Conservation (phyloP, 1,140 invertebrate species). For the Batillaria attramentaria region DNA sequence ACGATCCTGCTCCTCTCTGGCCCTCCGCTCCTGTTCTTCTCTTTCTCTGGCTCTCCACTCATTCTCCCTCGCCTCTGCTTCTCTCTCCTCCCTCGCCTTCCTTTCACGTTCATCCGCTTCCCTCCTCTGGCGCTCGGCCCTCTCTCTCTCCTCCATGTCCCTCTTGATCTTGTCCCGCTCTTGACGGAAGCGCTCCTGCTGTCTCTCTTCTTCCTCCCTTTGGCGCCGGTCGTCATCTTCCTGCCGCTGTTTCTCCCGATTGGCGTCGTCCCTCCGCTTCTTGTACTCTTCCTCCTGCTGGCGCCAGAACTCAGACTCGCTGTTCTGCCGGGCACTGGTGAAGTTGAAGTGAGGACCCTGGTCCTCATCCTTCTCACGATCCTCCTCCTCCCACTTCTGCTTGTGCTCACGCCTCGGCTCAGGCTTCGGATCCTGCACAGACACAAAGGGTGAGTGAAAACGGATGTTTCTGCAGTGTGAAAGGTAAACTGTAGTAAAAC, state of each 20-base stretch:
- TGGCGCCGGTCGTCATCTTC: constrained; percentile 3
- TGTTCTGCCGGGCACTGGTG: constrained; percentile 8
- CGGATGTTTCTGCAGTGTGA: too few relatives aligned
- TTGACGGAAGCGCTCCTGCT: constrained; percentile 32
- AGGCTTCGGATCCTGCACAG: neutral
- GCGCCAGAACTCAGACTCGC: constrained; percentile 21
- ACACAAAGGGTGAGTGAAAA: neutral
- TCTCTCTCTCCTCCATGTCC: constrained; percentile 43
- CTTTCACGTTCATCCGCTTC: constrained; percentile 40
- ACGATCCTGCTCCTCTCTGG: constrained; percentile 28
- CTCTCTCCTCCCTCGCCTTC: constrained; percentile 37
- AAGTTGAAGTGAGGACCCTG: neutral
- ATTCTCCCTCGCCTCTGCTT: constrained; percentile 36
- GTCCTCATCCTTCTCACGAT: neutral
- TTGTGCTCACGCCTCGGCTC: neutral
- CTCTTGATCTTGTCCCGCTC: constrained; percentile 41
- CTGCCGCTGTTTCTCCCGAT: constrained; percentile 25
- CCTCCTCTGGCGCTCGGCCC: constrained; percentile 31
- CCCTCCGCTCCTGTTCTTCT: constrained; percentile 39
- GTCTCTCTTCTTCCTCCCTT: constrained; percentile 20
- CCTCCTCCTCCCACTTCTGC: constrained; percentile 22
- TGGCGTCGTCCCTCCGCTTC: constrained; percentile 29
- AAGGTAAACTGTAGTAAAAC: neutral
- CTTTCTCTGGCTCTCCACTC: constrained; percentile 40
- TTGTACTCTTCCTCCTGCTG: constrained; percentile 29